These are phyloP conservation scores for Nestor notabilis DNA, from an alignment of 2,113 vertebrate genomes.

Conservation along the genomic window DNA sequence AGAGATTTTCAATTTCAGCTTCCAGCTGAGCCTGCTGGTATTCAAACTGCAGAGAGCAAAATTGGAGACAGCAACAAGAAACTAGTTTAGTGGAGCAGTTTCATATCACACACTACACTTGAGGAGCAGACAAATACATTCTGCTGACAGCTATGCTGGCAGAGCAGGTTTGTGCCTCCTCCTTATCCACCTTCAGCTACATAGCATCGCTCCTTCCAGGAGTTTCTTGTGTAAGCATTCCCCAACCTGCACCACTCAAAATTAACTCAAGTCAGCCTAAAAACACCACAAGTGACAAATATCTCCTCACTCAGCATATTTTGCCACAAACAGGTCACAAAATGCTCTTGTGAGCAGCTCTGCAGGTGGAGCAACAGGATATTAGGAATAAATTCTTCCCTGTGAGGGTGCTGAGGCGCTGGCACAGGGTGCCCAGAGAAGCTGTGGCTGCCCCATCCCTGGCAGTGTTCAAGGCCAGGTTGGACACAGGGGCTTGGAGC, in stretches of 20 bases:
- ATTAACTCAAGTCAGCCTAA: not conserved
- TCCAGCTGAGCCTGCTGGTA: conserved; percentile 99
- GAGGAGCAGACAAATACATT: not conserved
- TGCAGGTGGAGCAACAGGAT: not conserved
- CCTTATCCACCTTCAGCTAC: not conserved
- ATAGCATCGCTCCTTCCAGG: not conserved
- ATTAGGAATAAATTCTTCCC: not conserved
- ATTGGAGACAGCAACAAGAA: not conserved
- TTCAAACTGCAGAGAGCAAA: conserved; percentile 85
- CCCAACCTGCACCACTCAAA: not conserved
- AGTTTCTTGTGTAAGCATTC: not conserved
- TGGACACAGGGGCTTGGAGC: not conserved
- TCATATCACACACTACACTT: not conserved
- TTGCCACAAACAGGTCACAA: not conserved
- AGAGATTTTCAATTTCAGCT: conserved; percentile 98
- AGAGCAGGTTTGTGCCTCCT: not conserved
- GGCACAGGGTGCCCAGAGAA: not conserved
- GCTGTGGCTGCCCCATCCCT: not conserved
- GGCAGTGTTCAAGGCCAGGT: not conserved
- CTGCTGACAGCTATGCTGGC: not conserved
- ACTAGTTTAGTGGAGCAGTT: not conserved
- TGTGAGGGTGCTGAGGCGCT: not conserved
- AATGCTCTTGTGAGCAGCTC: not conserved
- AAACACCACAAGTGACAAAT: not conserved
- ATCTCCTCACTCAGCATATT: not conserved